phyloP scores from a whole-genome alignment of 2,888 invertebrate genomes.

The Athripsodes cinereus region DNA sequence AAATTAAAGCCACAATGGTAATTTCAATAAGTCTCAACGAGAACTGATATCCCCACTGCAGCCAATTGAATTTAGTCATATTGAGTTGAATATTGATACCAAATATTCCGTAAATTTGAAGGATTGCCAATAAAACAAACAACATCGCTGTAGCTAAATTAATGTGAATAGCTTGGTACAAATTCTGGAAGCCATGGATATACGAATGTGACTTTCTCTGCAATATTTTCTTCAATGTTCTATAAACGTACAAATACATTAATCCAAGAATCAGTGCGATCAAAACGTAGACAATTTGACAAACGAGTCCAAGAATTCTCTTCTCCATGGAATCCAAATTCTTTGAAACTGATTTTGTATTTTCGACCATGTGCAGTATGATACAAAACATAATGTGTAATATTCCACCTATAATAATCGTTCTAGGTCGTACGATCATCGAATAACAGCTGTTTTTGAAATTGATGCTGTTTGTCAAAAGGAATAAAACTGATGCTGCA shows the following conservation, averaged over 20 bases:
- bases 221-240: slow-evolving; percentile 66
- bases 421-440: slow-evolving; percentile 68
- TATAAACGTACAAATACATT: slow-evolving; percentile 79
- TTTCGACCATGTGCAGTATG: slow-evolving; percentile 73
- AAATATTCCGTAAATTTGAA: slow-evolving; percentile 73
- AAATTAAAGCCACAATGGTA: slow-evolving; percentile 77
- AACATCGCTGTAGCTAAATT: slow-evolving; percentile 82
- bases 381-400: slow-evolving; percentile 76
- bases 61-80: slow-evolving; percentile 72
- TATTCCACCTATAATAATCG: slow-evolving; percentile 71
- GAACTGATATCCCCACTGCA: slow-evolving; percentile 89
- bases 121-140: slow-evolving; percentile 73
- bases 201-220: slow-evolving; percentile 74
- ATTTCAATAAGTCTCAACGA: slow-evolving; percentile 80
- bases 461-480: slow-evolving; percentile 73
- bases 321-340: slow-evolving; percentile 45
- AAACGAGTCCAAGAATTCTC: slow-evolving; percentile 66
- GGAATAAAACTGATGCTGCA: slow-evolving; percentile 77
- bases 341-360: slow-evolving; percentile 46
- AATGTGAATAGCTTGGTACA: slow-evolving; percentile 84
- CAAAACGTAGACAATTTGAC: slow-evolving; percentile 80
- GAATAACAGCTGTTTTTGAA: slow-evolving; percentile 65
- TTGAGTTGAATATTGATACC: slow-evolving; percentile 46
- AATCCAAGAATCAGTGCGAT: slow-evolving; percentile 78
- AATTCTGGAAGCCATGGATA: slow-evolving; percentile 71